A percentile compares a stretch with the other conserved stretches of the same genome.
phyloP scores from a whole-genome alignment of 2,113 vertebrate genomes.

The Ptyas mucosa region DNA sequence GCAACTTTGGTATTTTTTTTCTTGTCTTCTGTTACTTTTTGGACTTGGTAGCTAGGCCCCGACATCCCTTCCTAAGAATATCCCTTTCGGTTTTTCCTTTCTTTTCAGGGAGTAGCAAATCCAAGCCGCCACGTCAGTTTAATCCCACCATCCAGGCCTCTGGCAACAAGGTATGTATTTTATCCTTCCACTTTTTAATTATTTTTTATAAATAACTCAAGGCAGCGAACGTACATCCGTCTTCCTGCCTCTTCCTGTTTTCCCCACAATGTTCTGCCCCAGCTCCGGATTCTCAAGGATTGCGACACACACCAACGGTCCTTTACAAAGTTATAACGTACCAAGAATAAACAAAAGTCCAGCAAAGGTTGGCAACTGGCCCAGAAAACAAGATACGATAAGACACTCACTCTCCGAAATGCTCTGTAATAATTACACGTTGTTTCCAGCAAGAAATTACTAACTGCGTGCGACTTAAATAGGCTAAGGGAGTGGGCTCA shows the following conservation, averaged over 20 bases:
- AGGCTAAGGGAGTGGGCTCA: no score
- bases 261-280: no score
- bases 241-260: background rate
- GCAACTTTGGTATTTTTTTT: background rate
- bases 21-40: background rate
- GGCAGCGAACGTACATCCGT: background rate
- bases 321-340: no score
- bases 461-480: no score
- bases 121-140: conserved; percentile 79
- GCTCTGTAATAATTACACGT: no score
- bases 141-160: conserved; percentile 79
- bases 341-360: no score
- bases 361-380: no score
- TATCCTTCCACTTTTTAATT: background rate
- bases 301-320: no score
- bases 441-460: no score
- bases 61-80: background rate
- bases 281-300: no score
- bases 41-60: background rate
- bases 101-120: conserved; percentile 70
- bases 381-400: no score
- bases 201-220: background rate
- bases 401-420: no score
- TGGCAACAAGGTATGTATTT: conserved; percentile 64
- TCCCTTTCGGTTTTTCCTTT: background rate